Evolutionary conservation across 2,888 invertebrate genomes (phyloP), one percentile per base, ranked within the genome.

Genomic region (Spatulosminthurus flaviceps): DNA sequence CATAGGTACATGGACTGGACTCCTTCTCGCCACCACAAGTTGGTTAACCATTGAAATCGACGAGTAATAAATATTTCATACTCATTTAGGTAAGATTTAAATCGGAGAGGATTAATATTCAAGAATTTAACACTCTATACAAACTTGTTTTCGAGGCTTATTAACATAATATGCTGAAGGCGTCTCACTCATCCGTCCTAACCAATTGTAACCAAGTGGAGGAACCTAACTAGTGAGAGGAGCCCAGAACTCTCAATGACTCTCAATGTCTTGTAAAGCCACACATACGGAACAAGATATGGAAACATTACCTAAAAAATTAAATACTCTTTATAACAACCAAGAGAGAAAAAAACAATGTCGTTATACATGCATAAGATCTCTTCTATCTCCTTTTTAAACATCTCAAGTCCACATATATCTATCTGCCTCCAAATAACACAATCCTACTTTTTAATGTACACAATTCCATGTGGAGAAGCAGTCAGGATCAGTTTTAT

Each of bases 71-170:
- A 84, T 84, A 84, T 82, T 84, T 84, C 84, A 82, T 83, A 82
- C 84, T 84, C 83, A 84, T 84, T 84, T 83, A 84, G 82, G 82
- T 75, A 82, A 82, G 83, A 83, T 83, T 83, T 83, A 84, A 83
- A 83, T 83, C 83, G 82, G 82, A 78, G 79, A 82, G 80, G 82
- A 83, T 84, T 83, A 84, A 84, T 82, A 84, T 83, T 84, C 84
- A 84, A 83, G 83, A 84, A 84, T 84, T 84, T 83, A 84, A 84
- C 84, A 84, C 84, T 83, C 83, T 81, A 70, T 79, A 78, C 78
- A 78, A 78, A 78, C 78, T 78, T 78, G 78, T 78, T 78, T 67
- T 77, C 77, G 43, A 64, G 67, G n/a, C 77, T 78, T 73, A 79
- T 79, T 79, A 79, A 75, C 79, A 79, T 79, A 79, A 75, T 79